Evolutionary conservation across 2,888 invertebrate species (phyloP), one percentile per base, ranked within the genome.

Genomic region (Cetonia aurata): DNA sequence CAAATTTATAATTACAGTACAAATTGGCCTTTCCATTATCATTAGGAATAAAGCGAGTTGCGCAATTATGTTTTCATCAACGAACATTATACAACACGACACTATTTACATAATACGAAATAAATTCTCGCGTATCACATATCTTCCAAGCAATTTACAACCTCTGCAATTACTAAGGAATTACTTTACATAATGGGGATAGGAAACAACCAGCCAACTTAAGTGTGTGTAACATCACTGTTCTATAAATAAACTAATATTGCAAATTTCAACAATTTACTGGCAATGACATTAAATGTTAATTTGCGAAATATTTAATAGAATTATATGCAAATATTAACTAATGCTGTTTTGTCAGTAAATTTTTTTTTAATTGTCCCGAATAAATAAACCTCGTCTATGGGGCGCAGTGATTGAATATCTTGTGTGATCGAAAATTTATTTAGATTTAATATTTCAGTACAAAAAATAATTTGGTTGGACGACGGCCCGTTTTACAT

Each of bases 211-310:
- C n/a, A n/a, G 25, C 19, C 12, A 25, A 19, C 1, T 25, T 44
- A 44, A 37, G 6, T 44, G 9, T 59, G 17, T 33, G 13, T 31
- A 46, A 15, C 60, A 48, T 60, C 37, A 17, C 48, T 50, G 50
- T 50, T 62, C 62, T 37, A 62, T 48, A 62, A 62, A 62, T 50
- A 62, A 46, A 62, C 50, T 37, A 19, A 12, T 25, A 52, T 12
- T 9, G 6, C 25, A n/a, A 37, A 56, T 37, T 56, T 10, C 25
- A 52, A 17, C 52, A 52, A 52, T 52, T 52, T 19, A 1, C 4
- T 37, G 1, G 37, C 8, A 37, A 37, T 37, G 6, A 9, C 37
- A 37, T 37, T 37, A 37, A 8, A 37, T 25, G 4, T 25, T 25
- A 4, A 3, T 25, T 25, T 25, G 4, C 25, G 4, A 25, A 25